phyloP scores from a whole-genome alignment of 2,888 invertebrate genomes.

The Theristus sp. region DNA sequence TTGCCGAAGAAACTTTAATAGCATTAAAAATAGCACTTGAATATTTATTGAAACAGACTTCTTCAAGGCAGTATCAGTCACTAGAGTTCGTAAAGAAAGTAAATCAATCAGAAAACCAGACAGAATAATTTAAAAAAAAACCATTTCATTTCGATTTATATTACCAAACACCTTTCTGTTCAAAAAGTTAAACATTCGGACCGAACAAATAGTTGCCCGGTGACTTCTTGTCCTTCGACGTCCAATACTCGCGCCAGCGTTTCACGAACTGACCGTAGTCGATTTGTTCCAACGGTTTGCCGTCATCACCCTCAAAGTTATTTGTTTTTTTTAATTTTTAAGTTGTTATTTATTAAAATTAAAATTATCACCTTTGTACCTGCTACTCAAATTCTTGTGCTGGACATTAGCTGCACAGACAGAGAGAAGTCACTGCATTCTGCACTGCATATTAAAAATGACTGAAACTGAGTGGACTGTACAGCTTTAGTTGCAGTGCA shows the following conservation, averaged over 20 bases:
- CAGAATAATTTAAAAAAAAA: background rate
- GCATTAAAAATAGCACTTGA: too few species aligned
- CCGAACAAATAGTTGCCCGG: conserved; percentile 9
- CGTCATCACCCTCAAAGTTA: background rate
- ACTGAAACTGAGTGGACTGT: too few species aligned
- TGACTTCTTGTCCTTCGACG: background rate
- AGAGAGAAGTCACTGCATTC: too few species aligned
- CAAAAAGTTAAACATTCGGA: background rate
- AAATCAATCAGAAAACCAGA: too few species aligned
- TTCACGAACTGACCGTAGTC: conserved; percentile 10
- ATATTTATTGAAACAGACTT: too few species aligned
- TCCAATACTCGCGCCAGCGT: conserved; percentile 9
- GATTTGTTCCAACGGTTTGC: background rate
- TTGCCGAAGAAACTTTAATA: too few species aligned
- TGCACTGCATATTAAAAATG: too few species aligned
- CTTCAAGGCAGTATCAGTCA: too few species aligned
- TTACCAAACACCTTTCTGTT: background rate
- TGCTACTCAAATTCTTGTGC: too few species aligned
- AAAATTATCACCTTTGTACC: background rate
- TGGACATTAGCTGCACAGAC: too few species aligned
- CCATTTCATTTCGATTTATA: background rate
- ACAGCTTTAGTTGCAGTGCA: too few species aligned
- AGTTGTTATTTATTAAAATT: background rate
- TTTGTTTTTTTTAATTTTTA: background rate
- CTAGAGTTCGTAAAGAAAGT: too few species aligned